Evolutionary conservation across 1,140 invertebrate genomes (phyloP).

Genomic region (Achatina immaculata): DNA sequence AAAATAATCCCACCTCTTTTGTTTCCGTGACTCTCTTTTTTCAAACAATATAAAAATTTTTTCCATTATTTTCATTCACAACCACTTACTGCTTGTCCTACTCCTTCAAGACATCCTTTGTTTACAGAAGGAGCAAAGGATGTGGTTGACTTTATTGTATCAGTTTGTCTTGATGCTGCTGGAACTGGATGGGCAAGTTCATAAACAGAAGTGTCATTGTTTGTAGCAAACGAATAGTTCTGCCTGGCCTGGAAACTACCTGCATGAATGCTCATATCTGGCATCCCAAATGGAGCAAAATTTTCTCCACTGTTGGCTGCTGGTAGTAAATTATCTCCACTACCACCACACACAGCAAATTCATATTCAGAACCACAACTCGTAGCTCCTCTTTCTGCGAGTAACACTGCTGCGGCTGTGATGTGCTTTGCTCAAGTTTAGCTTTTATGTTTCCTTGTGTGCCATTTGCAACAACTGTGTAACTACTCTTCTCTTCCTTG

Average conservation of each 20-base stretch:
- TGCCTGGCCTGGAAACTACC: too few species aligned
- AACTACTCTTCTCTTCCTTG: background rate
- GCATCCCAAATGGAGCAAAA: too few species aligned
- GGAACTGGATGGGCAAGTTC: background rate
- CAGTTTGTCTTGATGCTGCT: background rate
- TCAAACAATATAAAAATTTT: too few species aligned
- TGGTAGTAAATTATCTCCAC: background rate
- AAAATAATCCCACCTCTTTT: too few species aligned
- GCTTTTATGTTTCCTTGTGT: background rate
- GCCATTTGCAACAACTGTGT: background rate
- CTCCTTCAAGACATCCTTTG: background rate
- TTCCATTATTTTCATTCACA: too few species aligned
- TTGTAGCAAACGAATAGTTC: too few species aligned
- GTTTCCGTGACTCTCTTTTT: too few species aligned
- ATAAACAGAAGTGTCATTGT: background rate
- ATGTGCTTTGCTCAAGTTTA: background rate
- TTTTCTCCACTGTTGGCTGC: too few species aligned
- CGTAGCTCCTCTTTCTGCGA: background rate
- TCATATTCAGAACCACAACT: background rate
- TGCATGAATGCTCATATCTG: too few species aligned
- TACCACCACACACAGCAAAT: background rate
- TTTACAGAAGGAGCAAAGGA: background rate
- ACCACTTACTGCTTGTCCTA: conserved; percentile 5
- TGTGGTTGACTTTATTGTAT: background rate
- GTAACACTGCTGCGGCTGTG: background rate